Percentiles rank a stretch among this genome's conserved stretches.
Conservation (phyloP, 2,797 vertebrate species). For the Manis crassicaudata region DNA sequence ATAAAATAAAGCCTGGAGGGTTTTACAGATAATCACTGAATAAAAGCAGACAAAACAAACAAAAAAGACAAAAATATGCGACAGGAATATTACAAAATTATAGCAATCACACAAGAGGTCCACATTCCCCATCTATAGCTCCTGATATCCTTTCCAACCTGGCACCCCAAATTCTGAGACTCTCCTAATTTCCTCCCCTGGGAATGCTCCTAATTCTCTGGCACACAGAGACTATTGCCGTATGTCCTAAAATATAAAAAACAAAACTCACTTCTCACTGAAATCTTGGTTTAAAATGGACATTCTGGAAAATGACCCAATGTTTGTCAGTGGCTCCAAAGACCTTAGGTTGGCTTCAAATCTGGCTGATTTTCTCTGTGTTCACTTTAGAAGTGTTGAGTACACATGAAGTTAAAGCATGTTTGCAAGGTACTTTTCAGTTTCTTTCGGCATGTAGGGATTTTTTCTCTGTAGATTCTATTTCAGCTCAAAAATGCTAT, state of each 20-base stretch:
- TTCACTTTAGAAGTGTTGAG: slow-evolving; percentile 31
- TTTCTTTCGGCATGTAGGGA: slow-evolving; percentile 32
- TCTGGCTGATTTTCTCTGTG: slow-evolving; percentile 14
- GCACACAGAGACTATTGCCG: not conserved
- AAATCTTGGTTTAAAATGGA: slow-evolving; percentile 38
- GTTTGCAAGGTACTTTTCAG: not conserved
- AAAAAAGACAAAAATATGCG: slow-evolving; percentile 27
- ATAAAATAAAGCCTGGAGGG: not conserved
- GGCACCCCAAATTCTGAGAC: not conserved
- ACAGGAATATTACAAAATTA: not conserved
- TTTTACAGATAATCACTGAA: not conserved
- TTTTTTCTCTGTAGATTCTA: slow-evolving; percentile 12
- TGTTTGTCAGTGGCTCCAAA: slow-evolving; percentile 29
- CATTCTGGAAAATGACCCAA: not conserved
- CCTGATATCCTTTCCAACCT: not conserved
- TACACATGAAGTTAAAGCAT: not conserved
- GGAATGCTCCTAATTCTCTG: not conserved
- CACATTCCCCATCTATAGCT: not conserved
- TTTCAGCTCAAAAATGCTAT: slow-evolving; percentile 27
- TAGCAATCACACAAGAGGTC: not conserved
- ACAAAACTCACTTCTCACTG: not conserved
- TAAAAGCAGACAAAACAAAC: slow-evolving; percentile 14
- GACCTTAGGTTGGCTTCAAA: not conserved
- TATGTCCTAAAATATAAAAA: not conserved
- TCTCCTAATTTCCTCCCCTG: not conserved